Conservation (phyloP, 2,888 invertebrate genomes). For the Cyrtodaria siliqua region DNA sequence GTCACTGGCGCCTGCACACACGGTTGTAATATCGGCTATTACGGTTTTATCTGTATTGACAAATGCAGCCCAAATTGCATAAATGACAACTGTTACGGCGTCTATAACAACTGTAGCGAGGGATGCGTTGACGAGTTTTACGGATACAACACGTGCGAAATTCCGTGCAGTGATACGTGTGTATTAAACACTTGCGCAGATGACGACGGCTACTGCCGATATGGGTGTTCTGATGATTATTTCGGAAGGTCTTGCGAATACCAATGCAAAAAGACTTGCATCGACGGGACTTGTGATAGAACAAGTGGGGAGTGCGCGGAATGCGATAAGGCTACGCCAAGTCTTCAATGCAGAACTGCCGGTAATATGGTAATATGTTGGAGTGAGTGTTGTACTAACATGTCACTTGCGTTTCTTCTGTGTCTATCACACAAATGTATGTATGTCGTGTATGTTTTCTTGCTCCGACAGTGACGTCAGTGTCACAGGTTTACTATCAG, state of each 20-base stretch:
- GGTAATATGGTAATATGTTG: slow-evolving; percentile 29
- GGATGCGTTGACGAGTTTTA: slow-evolving; percentile 44
- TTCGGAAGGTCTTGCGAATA: slow-evolving; percentile 40
- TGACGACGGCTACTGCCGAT: slow-evolving; percentile 12
- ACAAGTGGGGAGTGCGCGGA: slow-evolving; percentile 37
- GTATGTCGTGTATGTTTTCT: too few relatives aligned
- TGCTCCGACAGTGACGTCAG: too few relatives aligned
- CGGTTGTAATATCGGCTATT: slow-evolving; percentile 43
- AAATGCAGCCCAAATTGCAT: slow-evolving; percentile 38
- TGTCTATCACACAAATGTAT: too few relatives aligned
- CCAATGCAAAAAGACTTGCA: slow-evolving; percentile 40
- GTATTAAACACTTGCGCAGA: slow-evolving; percentile 26
- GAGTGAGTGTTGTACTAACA: slow-evolving; percentile 2
- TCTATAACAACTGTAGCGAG: slow-evolving; percentile 37
- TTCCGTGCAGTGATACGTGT: slow-evolving; percentile 38
- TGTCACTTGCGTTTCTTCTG: neutral
- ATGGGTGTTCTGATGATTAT: slow-evolving; percentile 35
- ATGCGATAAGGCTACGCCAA: slow-evolving; percentile 19
- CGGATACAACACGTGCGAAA: slow-evolving; percentile 31
- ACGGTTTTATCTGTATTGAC: slow-evolving; percentile 23
- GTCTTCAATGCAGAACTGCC: slow-evolving; percentile 40
- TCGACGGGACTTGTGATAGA: slow-evolving; percentile 41
- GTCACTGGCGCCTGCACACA: slow-evolving; percentile 32
- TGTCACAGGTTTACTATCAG: too few relatives aligned
- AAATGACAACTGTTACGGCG: slow-evolving; percentile 29